phyloP scores from a whole-genome alignment of 2,888 invertebrate genomes.

The Conistra vaccinii region DNA sequence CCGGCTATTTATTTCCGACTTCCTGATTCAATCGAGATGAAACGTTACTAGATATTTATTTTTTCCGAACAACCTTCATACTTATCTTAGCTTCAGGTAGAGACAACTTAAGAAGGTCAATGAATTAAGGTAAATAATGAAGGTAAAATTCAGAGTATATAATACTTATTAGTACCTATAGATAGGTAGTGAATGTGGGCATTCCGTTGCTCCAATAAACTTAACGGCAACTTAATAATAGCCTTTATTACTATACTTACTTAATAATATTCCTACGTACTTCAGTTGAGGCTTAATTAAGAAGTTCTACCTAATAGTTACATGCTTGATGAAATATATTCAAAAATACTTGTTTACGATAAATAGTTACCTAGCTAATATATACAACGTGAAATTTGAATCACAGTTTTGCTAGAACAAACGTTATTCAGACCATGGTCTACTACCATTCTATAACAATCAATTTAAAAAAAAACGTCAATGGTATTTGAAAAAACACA shows the following conservation, averaged over 20 bases:
- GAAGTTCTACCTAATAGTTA: not conserved
- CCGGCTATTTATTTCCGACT: not conserved
- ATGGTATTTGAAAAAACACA: no score
- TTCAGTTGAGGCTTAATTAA: not conserved
- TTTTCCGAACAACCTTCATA: not conserved
- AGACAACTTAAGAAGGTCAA: not conserved
- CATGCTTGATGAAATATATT: conserved; percentile 2
- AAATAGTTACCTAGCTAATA: not conserved
- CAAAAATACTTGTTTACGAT: not conserved
- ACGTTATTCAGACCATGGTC: no score
- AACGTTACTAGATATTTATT: not conserved
- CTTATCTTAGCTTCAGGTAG: not conserved
- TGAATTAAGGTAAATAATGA: no score
- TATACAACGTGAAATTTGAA: no score
- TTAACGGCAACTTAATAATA: conserved; percentile 7
- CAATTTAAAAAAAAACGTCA: no score
- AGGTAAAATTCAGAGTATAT: no score
- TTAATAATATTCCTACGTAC: conserved; percentile 13
- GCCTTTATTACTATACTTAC: not conserved
- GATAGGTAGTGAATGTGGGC: not conserved
- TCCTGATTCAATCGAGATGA: not conserved
- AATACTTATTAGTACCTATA: not conserved
- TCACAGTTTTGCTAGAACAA: no score
- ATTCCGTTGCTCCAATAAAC: conserved; percentile 17
- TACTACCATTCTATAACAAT: no score